Base-by-base conservation (phyloP, 2,888 invertebrate genomes). In the Hirtodrosophila cameraria region DNA sequence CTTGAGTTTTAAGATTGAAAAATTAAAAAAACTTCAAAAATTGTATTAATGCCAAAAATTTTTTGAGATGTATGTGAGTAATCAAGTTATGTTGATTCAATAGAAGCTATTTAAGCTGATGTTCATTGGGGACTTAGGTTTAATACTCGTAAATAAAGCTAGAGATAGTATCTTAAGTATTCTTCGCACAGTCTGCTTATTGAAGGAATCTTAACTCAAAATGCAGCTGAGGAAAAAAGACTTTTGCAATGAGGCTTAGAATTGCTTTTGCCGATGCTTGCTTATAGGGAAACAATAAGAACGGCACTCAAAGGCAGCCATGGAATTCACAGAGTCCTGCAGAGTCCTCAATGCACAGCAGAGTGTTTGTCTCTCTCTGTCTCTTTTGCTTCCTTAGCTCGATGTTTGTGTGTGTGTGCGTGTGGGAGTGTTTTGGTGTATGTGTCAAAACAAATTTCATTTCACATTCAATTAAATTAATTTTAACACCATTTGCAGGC, bases 391-490 rank as follows among this genome's bases (percentile, higher is more conserved):
- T 23, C 23, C 23, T 23, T 23, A 7, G 7, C 1, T 6, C 2
- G 23, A 2, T 6, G 30, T 25, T 2, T 54, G 35, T 15, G 64
- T 62, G 65, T 63, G 59, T 54, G 50, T 20, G 2, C 11, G 9
- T 31, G 38, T 48, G 18, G 36, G 13, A 12, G 66, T 33, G 25
- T 15, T 28, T 30, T 39, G 23, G 60, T 38, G 78, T 80, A 78
- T 78, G 79, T 82, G 82, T 82, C 80, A 80, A 86, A 86, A 85
- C 86, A 86, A 85, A 85, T 86, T 85, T 86, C 82, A 88, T 88
- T 86, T 88, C 79, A 82, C 87, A 86, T 88, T 88, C 88, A 86
- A 85, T 85, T 85, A 88, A 85, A 86, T 85, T 85, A 85, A 87
- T 85, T 85, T 88, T 85, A 86, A 82, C 87, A 76, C 85, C 88